Evolutionary conservation across 2,888 invertebrate species (phyloP).

Genomic region (Colostygia pectinataria): DNA sequence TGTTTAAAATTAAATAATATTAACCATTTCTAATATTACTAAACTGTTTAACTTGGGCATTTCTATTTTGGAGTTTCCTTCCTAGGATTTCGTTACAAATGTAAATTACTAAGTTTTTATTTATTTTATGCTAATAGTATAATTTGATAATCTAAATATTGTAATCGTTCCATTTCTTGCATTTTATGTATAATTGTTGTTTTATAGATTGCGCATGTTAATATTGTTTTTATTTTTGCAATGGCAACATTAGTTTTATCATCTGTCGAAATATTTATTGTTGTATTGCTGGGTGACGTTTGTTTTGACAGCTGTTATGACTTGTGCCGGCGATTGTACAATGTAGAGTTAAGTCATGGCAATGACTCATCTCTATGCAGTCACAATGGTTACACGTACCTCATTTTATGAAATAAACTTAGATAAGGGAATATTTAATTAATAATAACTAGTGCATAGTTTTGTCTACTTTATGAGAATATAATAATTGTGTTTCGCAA

Average conservation of each 20-base stretch:
- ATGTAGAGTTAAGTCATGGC: slow-evolving; percentile 52
- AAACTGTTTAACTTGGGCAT: slow-evolving; percentile 16
- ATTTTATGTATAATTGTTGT: slow-evolving; percentile 79
- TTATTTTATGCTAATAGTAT: slow-evolving; percentile 69
- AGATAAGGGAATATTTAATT: slow-evolving; percentile 67
- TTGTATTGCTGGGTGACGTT: slow-evolving; percentile 18
- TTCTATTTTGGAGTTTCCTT: slow-evolving; percentile 46
- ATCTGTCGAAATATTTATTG: slow-evolving; percentile 35
- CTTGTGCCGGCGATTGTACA: slow-evolving; percentile 43
- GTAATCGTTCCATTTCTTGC: slow-evolving; percentile 77
- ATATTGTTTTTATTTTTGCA: slow-evolving; percentile 56
- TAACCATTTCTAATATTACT: slow-evolving; percentile 12
- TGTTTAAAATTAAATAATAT: not conserved
- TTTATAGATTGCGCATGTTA: slow-evolving; percentile 72
- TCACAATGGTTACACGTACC: slow-evolving; percentile 81
- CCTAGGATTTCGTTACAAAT: slow-evolving; percentile 75
- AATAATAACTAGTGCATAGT: slow-evolving; percentile 52
- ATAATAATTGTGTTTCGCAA: slow-evolving; percentile 42
- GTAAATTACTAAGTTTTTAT: slow-evolving; percentile 59
- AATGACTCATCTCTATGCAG: slow-evolving; percentile 62
- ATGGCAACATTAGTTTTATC: slow-evolving; percentile 33
- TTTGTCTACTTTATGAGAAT: slow-evolving; percentile 43
- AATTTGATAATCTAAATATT: slow-evolving; percentile 52
- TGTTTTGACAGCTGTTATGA: slow-evolving; percentile 37
- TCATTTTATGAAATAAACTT: slow-evolving; percentile 75